phyloP scores from a whole-genome alignment of 2,888 invertebrate species.

The Drosophila lacicola region DNA sequence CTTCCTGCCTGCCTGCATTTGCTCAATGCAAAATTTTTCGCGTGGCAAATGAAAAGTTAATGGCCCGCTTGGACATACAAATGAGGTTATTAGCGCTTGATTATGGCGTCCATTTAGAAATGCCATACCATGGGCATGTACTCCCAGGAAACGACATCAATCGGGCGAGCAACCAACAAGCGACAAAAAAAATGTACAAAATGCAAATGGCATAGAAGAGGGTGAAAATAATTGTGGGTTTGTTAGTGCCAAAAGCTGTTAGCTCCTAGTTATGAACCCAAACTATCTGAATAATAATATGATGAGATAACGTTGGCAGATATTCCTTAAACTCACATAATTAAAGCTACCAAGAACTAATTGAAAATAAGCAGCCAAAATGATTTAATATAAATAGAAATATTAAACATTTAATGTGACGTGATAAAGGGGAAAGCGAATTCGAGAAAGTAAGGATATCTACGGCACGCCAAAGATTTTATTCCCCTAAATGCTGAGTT shows the following conservation, averaged over 20 bases:
- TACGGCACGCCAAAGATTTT: too few relatives aligned
- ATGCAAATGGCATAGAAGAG: constrained; percentile 18
- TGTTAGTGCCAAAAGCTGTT: constrained; percentile 4
- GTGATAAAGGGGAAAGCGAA: too few relatives aligned
- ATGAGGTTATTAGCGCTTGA: constrained; percentile 79
- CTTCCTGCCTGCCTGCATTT: constrained; percentile 26
- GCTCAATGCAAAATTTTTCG: constrained; percentile 45
- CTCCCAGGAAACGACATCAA: constrained; percentile 24
- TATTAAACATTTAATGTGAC: too few relatives aligned
- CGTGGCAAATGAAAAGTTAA: constrained; percentile 77
- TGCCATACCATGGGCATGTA: constrained; percentile 33
- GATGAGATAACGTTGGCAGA: too few relatives aligned
- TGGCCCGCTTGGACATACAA: constrained; percentile 69
- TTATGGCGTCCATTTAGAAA: constrained; percentile 72
- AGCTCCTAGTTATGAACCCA: neutral
- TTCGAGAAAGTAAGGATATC: too few relatives aligned
- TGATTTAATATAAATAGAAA: too few relatives aligned
- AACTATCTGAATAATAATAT: neutral
- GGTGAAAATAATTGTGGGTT: constrained; percentile 8
- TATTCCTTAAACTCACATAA: too few relatives aligned
- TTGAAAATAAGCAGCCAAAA: neutral
- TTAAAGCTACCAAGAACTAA: neutral
- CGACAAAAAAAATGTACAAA: constrained; percentile 20
- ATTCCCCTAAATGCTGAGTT: too few relatives aligned
- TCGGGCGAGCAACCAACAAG: constrained; percentile 12